Evolutionary conservation across 53 echinoderm and acorn worm genomes (phyloP), one percentile per base, ranked within the genome.

Genomic region (Henricia sp.): DNA sequence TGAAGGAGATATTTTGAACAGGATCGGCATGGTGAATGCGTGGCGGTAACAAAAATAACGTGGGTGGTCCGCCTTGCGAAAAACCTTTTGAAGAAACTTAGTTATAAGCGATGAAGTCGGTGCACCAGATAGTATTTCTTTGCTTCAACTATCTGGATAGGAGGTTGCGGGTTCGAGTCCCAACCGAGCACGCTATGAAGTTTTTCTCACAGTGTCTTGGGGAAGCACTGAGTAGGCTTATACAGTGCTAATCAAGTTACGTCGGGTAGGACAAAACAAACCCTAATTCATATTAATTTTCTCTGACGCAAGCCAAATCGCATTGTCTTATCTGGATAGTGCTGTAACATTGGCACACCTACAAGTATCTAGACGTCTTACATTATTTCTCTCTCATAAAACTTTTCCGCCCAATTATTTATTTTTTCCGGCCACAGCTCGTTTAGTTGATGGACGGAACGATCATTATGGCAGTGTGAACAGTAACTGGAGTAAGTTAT

Each of bases 401-500:
- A 26, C 26, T 27, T 77, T 77, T 6, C 56, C 35, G 34, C 40
- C 55, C 55, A 37, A 37, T 67, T 16, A 10, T 48, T 9, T 11
- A 9, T 16, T 69, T 30, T 86, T 63, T 86, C 53, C 41, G 66
- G 40, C 75, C 67, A 86, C 92, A 92, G 92, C 92, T 88, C 92
- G 92, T 54, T 92, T 92, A 71, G 84, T 88, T 85, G 92, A 92
- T 88, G 92, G 92, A 41, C 63, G 85, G 64, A 88, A 85, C 70
- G 92, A 88, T 88, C 78, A 78, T 92, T 92, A 88, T 88, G 92
- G 88, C 88, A 85, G 88, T 88, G 92, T 92, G 57, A 88, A 92
- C 88, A 88, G 92, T 92, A 92, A 92, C 67, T 86, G 86, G 86
- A 86, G 86, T 86, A 86, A 86, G 86, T 37, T 51, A 34, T 21